Evolutionary conservation across 2,113 vertebrate genomes (phyloP), one percentile per base, ranked within the genome.

Genomic region (Ailurus styani): DNA sequence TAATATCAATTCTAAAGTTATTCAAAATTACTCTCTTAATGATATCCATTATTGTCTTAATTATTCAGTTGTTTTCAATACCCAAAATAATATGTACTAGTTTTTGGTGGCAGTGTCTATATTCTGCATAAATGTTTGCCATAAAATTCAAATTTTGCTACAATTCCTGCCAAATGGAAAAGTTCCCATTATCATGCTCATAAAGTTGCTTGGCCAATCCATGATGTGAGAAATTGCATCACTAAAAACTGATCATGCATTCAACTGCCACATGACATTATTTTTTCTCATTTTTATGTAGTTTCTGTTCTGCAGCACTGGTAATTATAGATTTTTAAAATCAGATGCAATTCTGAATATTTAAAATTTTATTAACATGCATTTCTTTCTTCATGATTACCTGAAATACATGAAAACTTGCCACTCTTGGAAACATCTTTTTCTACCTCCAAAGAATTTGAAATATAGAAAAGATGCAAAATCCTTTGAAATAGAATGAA

Each of bases 61-160:
- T 84, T 82, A 60, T 70, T 89, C 42, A 37, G 18, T 55, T 84
- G 23, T 47, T 90, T 95, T 93, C 54, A 6, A 62, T 34, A 37
- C 40, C 7, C 40, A 83, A 85, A 91, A 85, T 60, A 60, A 91
- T n/a, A 29, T 79, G 23, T 40, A 29, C 10, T 60, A 18, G 6
- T 31, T 87, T 87, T 94, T 54, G 7, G 50, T 83, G 9, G 15
- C 37, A 62, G 40, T 95, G 13, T 37, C 75, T 91, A 57, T 50
- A 94, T 66, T 93, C 45, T 87, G n/a, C 68, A 60, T 31, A 75
- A 79, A 37, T 77, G 21, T 40, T 82, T 87, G 25, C 42, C 72
- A 15, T 75, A 60, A 75, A 72, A 93, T n/a, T 87, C 83, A 96
- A 81, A 95, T 96, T 95, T 94, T 93, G 9, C 31, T 93, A 40